Evolutionary conservation across 2,888 invertebrate species (phyloP), one percentile per base, ranked within the genome.

Genomic region (Drosophila greeni): DNA sequence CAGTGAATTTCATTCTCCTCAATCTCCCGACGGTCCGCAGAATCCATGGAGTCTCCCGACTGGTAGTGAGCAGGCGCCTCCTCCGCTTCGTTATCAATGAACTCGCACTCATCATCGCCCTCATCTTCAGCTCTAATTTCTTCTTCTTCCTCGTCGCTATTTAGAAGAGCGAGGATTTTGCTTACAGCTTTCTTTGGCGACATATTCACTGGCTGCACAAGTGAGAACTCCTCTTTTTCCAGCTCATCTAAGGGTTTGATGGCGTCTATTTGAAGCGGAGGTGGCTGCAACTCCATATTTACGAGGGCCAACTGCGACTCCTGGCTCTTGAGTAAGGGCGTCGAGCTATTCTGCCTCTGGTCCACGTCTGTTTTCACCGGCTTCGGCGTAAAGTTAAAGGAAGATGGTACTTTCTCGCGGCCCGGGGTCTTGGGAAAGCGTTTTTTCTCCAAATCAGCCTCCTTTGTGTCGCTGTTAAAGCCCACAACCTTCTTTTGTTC

Each of bases 21-120:
- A 43, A 90, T 89, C 75, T 91, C 91, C 39, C 84, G 87, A 36
- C 86, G 88, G 76, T 91, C 90, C 26, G 90, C 89, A 12, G 90
- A 90, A 72, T 90, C 88, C 87, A 89, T 84, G 0, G 88, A 89
- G 43, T 87, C 87, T 5, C 87, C 87, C 29, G 88, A 87, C 47
- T 72, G 14, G 67, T 86, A 86, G 33, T 81, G 73, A 2, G 78
- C 73, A 5, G 74, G 43, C 9, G 53, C 77, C 36, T 80, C 87
- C 61, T 82, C 80, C 11, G 81, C 88, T 70, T 88, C 87, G 58
- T 82, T 74, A 26, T 82, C 83, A 16, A 87, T 39, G 48, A 86
- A 88, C 9, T 79, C 67, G 56, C 16, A 75, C 2, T 56, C 52
- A 2, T 56, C 52, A 2, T 69, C 71, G n/a, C 57, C 53, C 11